phyloP scores from a whole-genome alignment of 2,113 vertebrate species.

The Coregonus clupeaformis region DNA sequence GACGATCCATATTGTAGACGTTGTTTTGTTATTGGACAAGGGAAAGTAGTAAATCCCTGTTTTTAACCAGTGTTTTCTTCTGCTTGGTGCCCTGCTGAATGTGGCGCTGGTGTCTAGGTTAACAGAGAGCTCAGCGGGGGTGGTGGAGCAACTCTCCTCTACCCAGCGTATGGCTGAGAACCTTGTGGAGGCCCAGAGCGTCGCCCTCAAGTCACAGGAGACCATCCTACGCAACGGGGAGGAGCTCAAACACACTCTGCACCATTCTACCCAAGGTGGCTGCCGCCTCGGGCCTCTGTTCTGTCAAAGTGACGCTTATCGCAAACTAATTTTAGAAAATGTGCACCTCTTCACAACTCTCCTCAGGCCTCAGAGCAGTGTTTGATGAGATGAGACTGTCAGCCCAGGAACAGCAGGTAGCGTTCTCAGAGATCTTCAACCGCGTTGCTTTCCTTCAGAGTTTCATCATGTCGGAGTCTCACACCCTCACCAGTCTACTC shows the following conservation, averaged over 20 bases:
- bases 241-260: constrained; percentile 69
- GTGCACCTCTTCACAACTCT: constrained; percentile 8
- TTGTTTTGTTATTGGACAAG: too few relatives aligned
- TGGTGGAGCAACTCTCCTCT: constrained; percentile 73
- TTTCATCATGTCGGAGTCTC: constrained; percentile 77
- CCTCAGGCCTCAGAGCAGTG: constrained; percentile 67
- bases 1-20: too few relatives aligned
- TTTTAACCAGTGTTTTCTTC: too few relatives aligned
- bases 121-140: constrained; percentile 74
- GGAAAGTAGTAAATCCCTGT: too few relatives aligned
- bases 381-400: constrained; percentile 73
- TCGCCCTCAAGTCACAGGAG: constrained; percentile 73
- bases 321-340: background rate
- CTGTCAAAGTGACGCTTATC: too few relatives aligned
- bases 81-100: too few relatives aligned
- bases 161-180: constrained; percentile 73
- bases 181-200: constrained; percentile 68
- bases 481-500: constrained; percentile 73
- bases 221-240: constrained; percentile 76
- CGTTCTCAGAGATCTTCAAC: constrained; percentile 77
- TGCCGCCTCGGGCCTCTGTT: background rate
- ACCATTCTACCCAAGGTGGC: constrained; percentile 75
- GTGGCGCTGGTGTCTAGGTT: constrained; percentile 56
- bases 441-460: constrained; percentile 77
- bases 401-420: constrained; percentile 74